Evolutionary conservation across 2,113 vertebrate species (phyloP).

Genomic region (Mesembrinibis cayennensis): DNA sequence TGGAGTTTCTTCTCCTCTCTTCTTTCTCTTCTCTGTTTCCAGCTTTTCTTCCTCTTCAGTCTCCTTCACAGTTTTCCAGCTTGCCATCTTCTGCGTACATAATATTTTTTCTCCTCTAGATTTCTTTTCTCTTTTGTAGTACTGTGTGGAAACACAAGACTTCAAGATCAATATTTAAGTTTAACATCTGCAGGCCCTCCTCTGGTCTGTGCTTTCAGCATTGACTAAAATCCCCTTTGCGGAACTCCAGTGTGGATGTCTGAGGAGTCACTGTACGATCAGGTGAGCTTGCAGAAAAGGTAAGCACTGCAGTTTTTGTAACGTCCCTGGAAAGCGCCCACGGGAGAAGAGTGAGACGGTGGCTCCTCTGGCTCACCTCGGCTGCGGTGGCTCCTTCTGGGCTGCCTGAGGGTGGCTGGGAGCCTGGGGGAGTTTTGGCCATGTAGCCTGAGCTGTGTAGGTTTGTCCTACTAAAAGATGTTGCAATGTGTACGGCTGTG

Average conservation of each 20-base stretch:
- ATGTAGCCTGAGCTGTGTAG: neutral
- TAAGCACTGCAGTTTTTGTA: neutral
- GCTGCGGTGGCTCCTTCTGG: neutral
- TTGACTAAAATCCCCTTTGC: neutral
- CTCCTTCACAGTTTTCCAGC: neutral
- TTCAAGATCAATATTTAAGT: neutral
- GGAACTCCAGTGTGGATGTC: rapidly evolving
- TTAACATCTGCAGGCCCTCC: neutral
- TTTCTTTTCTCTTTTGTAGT: neutral
- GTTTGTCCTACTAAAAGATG: neutral
- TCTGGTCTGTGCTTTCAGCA: neutral
- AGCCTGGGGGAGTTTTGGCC: neutral
- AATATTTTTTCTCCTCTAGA: neutral
- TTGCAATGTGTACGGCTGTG: neutral
- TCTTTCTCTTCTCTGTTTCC: neutral
- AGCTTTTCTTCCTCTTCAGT: neutral
- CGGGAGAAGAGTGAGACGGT: neutral
- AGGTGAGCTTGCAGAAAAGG: neutral
- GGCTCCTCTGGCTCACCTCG: neutral
- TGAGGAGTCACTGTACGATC: neutral
- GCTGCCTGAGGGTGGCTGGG: neutral
- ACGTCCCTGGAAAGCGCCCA: rapidly evolving
- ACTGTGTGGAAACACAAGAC: neutral
- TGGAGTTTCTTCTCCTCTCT: neutral
- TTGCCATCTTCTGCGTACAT: neutral